A percentile compares a stretch with the other conserved stretches of the same genome.
Conservation (phyloP, 2,797 vertebrate species). For the Melanogrammus aeglefinus region DNA sequence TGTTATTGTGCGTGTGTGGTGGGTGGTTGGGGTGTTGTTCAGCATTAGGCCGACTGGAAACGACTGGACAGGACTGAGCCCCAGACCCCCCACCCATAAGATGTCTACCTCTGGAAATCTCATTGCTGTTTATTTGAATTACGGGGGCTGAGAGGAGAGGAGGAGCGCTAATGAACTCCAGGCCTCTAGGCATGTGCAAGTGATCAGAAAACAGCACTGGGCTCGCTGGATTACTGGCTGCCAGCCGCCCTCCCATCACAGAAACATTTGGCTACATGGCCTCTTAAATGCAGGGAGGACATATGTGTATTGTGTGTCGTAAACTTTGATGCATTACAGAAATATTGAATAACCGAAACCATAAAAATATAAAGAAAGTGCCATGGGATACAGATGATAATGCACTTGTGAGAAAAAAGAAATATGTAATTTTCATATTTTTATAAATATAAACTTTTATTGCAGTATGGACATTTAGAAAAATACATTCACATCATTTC, state of each 20-base stretch:
- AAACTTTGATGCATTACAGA: conserved; percentile 42
- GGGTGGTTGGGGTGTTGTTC: conserved; percentile 29
- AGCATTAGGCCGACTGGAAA: conserved; percentile 44
- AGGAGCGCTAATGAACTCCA: conserved; percentile 79
- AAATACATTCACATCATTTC: conserved; percentile 99
- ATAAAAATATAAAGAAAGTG: conserved; percentile 15
- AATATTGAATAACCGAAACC: conserved; percentile 23
- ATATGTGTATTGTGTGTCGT: conserved; percentile 44
- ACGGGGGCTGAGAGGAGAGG: conserved; percentile 75
- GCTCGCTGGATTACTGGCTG: conserved; percentile 64
- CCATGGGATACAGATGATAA: conserved; percentile 5
- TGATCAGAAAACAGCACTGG: conserved; percentile 68
- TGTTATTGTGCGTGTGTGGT: conserved; percentile 5
- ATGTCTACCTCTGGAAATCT: conserved; percentile 78
- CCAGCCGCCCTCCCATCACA: conserved; percentile 37
- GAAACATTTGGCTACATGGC: conserved; percentile 52
- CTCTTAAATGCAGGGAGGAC: conserved; percentile 50
- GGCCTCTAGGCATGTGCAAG: conserved; percentile 78
- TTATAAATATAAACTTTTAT: conserved; percentile 99
- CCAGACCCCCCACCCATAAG: conserved; percentile 71
- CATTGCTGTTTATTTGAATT: conserved; percentile 84
- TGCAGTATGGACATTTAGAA: conserved; percentile 97
- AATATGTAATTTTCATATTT: conserved; percentile 59
- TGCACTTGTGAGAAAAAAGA: conserved; percentile 24
- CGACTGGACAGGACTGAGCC: conserved; percentile 55